Conservation (phyloP, 2,888 invertebrate genomes). For the Liopterus haemorrhoidalis region DNA sequence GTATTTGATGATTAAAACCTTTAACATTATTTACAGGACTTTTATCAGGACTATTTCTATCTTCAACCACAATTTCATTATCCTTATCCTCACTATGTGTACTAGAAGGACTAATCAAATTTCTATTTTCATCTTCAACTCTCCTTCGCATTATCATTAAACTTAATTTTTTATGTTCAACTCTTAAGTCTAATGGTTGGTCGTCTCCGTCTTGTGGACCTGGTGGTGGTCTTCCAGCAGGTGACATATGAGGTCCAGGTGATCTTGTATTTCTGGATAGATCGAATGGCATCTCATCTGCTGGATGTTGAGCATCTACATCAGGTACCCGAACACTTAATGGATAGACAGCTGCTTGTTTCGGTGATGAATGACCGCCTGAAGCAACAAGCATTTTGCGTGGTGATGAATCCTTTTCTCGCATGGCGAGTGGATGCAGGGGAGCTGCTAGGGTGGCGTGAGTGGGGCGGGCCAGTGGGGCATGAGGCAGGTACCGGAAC, state of each 20-base stretch:
- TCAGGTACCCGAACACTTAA: conserved; percentile 56
- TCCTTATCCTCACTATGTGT: conserved; percentile 32
- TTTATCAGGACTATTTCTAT: conserved; percentile 35
- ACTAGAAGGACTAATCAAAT: conserved; percentile 59
- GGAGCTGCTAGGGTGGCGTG: conserved; percentile 23
- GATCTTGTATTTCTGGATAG: conserved; percentile 51
- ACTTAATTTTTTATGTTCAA: conserved; percentile 71
- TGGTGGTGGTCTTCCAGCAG: conserved; percentile 52
- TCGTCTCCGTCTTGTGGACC: conserved; percentile 48
- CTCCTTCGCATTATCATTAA: conserved; percentile 46
- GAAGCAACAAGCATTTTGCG: conserved; percentile 68
- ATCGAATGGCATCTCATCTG: conserved; percentile 61
- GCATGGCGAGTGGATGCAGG: conserved; percentile 58
- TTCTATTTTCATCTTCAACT: conserved; percentile 81
- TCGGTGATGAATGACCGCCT: conserved; percentile 60
- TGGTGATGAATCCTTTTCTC: conserved; percentile 89
- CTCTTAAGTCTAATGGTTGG: conserved; percentile 81
- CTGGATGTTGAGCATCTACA: conserved; percentile 34
- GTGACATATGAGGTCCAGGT: conserved; percentile 53
- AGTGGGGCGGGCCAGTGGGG: conserved; percentile 45
- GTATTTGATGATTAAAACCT: conserved; percentile 39
- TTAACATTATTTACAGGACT: conserved; percentile 28
- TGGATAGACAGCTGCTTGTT: conserved; percentile 69
- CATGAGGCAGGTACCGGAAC: conserved; percentile 48
- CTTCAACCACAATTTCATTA: conserved; percentile 37